Evolutionary conservation across 2,113 vertebrate genomes (phyloP).

Genomic region (Tachysurus vachellii): DNA sequence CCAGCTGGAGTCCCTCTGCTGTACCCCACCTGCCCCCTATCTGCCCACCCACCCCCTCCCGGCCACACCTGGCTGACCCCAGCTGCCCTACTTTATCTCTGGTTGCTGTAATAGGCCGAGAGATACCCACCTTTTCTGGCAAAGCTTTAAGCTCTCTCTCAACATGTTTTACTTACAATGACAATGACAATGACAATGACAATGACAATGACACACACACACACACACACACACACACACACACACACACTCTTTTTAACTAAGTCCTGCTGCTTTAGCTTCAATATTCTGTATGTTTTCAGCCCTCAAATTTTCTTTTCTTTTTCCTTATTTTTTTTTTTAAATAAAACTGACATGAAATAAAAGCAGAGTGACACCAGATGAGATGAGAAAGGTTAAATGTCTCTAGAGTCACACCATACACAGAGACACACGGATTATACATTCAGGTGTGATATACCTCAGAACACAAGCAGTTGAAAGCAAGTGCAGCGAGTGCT

Average conservation of each 20-base stretch:
- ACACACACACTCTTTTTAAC: constrained; percentile 12
- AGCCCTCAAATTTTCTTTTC: neutral
- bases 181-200: constrained; percentile 7
- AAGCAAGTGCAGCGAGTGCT: neutral
- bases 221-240: constrained; percentile 38
- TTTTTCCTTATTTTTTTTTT: neutral
- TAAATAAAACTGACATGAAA: neutral
- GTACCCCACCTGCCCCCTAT: neutral
- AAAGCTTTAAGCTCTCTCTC: constrained; percentile 43
- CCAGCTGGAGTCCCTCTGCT: constrained; percentile 15
- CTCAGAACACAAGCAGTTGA: constrained; percentile 10
- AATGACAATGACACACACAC: constrained; percentile 17
- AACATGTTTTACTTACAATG: constrained; percentile 46
- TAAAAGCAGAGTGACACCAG: constrained; percentile 8
- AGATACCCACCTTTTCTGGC: constrained; percentile 37
- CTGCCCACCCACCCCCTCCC: neutral
- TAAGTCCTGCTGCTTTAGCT: neutral
- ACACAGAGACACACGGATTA: constrained; percentile 11
- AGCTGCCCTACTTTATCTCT: constrained; percentile 36
- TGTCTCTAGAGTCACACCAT: constrained; percentile 28
- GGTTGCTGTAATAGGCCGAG: neutral
- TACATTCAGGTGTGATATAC: constrained; percentile 47
- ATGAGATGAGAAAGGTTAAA: constrained; percentile 6
- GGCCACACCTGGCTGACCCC: constrained; percentile 42
- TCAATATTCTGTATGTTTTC: constrained; percentile 1